Evolutionary conservation across 2,888 invertebrate genomes (phyloP), one percentile per base, ranked within the genome.

Genomic region (Pollenia labialis): DNA sequence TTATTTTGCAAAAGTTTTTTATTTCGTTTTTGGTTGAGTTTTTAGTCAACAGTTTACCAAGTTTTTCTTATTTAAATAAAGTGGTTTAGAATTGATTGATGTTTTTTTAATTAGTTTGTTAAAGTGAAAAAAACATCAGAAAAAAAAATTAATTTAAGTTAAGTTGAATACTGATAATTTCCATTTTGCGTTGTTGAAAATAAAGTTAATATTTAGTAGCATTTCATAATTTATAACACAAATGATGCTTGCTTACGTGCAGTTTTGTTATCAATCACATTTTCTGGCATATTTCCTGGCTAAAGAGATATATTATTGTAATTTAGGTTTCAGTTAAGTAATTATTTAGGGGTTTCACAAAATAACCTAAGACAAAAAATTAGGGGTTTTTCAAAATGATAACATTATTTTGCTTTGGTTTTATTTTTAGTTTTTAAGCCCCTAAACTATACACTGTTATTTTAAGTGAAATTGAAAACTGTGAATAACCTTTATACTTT

Each of bases 41-140:
- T 50, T 66, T 64, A 44, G 64, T 64, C 50, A 44, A 16, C 54
- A 54, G 64, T 54, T 75, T 52, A 32, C 32, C 10, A 1, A 16
- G 16, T 18, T 44, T 23, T 14, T n/a, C 48, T 74, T 32, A 16
- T 46, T 46, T 46, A n/a, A 23, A 42, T 10, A 66, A 66, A 66
- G 66, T 77, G 76, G n/a, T 66, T 46, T 77, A 2, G 48, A 77
- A 68, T 77, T 77, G 68, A 77, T 77, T 58, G 48, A 77, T 77
- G 68, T 48, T 58, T 58, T 42, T 58, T 44, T 58, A 68, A 68
- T 77, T 68, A 48, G 32, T 46, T 32, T n/a, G 16, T 4, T 2
- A 46, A 32, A 66, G n/a, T 11, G 11, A 50, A 64, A 23, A 4
- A 60, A 32, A 0, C 12, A 18, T 23, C 11, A 16, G 16, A 9